A percentile compares a stretch with the other conserved stretches of the same genome.
phyloP scores from a whole-genome alignment of 2,113 vertebrate species.

The Ellobius talpinus region DNA sequence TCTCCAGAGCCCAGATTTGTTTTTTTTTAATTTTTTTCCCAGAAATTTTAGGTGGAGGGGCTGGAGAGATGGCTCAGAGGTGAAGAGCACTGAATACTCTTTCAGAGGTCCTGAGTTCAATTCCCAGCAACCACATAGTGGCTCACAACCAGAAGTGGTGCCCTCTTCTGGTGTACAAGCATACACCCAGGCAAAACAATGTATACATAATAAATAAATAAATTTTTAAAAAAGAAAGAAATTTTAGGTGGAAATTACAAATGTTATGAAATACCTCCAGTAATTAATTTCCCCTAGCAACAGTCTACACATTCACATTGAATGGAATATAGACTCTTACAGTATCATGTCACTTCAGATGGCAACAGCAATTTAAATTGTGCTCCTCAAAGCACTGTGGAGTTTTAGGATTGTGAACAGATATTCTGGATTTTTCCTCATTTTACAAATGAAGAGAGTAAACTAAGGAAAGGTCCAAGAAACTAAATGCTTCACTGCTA shows the following conservation, averaged over 20 bases:
- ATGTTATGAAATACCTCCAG: not conserved
- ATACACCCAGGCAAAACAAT: too few species aligned
- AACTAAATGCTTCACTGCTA: not conserved
- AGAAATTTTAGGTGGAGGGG: not conserved
- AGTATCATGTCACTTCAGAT: not conserved
- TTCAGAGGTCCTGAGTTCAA: too few species aligned
- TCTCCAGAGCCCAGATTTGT: not conserved
- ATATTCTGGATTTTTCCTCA: not conserved
- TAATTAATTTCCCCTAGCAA: conserved; percentile 20
- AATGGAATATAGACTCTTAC: not conserved
- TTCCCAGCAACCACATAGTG: too few species aligned
- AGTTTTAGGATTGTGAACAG: not conserved
- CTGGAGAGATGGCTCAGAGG: too few species aligned
- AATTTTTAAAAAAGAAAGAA: too few species aligned
- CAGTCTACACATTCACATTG: conserved; percentile 2
- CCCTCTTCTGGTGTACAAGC: too few species aligned
- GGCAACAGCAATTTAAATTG: not conserved
- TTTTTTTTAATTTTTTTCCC: conserved; percentile 16
- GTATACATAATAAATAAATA: too few species aligned
- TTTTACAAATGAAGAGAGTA: not conserved
- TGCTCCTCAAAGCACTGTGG: not conserved
- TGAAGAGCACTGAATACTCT: too few species aligned
- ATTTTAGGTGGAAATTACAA: not conserved
- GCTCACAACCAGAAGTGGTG: too few species aligned
- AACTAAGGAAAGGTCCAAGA: not conserved